Percentiles rank a stretch among this genome's conserved stretches.
Conservation (phyloP, 2,113 vertebrate species). For the Perognathus longimembris region DNA sequence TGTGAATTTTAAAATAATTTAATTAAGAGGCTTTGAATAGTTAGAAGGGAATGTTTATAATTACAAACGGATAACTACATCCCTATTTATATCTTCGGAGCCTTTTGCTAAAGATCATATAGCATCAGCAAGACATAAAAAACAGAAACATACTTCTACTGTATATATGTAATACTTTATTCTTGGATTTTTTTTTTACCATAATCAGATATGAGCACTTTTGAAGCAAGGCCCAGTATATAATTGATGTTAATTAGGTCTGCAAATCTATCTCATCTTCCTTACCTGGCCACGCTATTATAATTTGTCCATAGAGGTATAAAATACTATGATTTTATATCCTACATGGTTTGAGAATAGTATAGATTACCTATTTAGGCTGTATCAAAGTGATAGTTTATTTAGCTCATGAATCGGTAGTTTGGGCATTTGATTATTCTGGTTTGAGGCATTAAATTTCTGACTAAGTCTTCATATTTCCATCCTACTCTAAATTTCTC, state of each 20-base stretch:
- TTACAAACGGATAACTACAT: neutral
- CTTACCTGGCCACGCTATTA: neutral
- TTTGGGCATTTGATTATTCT: neutral
- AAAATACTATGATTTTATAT: neutral
- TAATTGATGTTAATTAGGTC: neutral
- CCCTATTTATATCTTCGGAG: constrained; percentile 8
- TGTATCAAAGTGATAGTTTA: neutral
- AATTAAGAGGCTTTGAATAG: constrained; percentile 56
- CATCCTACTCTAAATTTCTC: neutral
- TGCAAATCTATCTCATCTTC: neutral
- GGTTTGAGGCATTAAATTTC: neutral
- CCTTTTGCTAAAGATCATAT: neutral
- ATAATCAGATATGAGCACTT: neutral
- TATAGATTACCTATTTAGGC: neutral
- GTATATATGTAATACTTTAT: neutral
- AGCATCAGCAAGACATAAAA: neutral
- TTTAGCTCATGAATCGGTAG: neutral
- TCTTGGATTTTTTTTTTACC: neutral
- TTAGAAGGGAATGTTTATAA: constrained; percentile 21
- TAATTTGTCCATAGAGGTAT: neutral
- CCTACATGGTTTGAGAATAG: neutral
- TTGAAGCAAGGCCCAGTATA: neutral
- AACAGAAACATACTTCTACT: neutral
- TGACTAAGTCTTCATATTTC: neutral
- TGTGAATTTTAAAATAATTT: constrained; percentile 61